Evolutionary conservation across 1,140 invertebrate species (phyloP), one percentile per base, ranked within the genome.

Genomic region (Lysiphlebus fabarum): DNA sequence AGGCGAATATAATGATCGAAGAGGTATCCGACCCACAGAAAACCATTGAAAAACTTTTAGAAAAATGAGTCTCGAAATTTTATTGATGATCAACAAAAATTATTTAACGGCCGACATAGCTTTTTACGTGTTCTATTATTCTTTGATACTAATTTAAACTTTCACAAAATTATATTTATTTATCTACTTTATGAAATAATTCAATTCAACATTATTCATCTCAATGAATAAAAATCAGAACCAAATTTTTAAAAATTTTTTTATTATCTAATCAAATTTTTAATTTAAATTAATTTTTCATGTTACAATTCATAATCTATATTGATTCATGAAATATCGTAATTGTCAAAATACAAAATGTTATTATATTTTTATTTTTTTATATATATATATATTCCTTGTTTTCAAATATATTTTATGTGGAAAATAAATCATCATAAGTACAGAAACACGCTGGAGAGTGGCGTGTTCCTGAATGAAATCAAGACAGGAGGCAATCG

Each of bases 231-330:
- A n/a, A n/a, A n/a, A n/a, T n/a, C n/a, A n/a, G n/a, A n/a, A n/a
- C n/a, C n/a, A n/a, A n/a, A n/a, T 26, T 50, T 42, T 41, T 41
- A 50, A 26, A 42, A 50, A 53, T 38, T 53, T 58, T 63, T 26
- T 71, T 74, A 80, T 79, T 80, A 80, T 74, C 78, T 80, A 80
- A 80, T 80, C 76, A 80, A 80, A 80, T 80, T 74, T 26, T 26
- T 80, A 80, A 78, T 80, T 78, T 80, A 76, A 78, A 75, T 77
- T 78, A 77, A 78, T 78, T 77, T 79, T 78, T 79, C 77, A 75
- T 80, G 73, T 71, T 80, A 80, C 76, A 80, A 77, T 80, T 76
- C 79, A 78, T 76, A 75, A 48, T 70, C 73, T 80, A 80, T 76
- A 75, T 76, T 72, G 76, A 78, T 77, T 75, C 78, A 77, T 77